phyloP scores from a whole-genome alignment of 1,140 invertebrate species.

The Achatina immaculata region DNA sequence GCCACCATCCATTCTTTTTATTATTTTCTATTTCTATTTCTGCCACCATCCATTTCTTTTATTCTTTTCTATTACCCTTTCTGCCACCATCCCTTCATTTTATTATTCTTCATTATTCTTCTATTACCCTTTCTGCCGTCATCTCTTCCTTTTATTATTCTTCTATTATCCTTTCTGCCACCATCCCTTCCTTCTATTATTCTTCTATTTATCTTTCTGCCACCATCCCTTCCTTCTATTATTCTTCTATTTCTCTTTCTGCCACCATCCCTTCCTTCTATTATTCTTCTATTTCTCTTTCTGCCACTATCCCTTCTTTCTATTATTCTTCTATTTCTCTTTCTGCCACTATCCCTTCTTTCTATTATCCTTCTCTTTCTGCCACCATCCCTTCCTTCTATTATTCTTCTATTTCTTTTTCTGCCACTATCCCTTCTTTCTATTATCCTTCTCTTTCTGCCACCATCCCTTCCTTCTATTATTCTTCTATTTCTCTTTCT shows the following conservation, averaged over 20 bases:
- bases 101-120: too few relatives aligned
- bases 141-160: too few relatives aligned
- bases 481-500: neutral
- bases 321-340: neutral
- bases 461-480: neutral
- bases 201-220: neutral
- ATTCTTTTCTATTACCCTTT: neutral
- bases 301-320: neutral
- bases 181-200: neutral
- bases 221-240: neutral
- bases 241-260: neutral
- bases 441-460: neutral
- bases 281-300: neutral
- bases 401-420: neutral
- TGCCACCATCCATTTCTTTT: neutral
- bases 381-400: neutral
- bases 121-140: neutral
- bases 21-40: too few relatives aligned
- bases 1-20: too few relatives aligned
- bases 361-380: neutral
- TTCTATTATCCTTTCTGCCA: too few relatives aligned
- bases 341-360: neutral
- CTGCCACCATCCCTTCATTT: too few relatives aligned
- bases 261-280: neutral
- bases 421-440: neutral